Conservation (phyloP, 2,888 invertebrate species). For the Melinopterus prodromus region DNA sequence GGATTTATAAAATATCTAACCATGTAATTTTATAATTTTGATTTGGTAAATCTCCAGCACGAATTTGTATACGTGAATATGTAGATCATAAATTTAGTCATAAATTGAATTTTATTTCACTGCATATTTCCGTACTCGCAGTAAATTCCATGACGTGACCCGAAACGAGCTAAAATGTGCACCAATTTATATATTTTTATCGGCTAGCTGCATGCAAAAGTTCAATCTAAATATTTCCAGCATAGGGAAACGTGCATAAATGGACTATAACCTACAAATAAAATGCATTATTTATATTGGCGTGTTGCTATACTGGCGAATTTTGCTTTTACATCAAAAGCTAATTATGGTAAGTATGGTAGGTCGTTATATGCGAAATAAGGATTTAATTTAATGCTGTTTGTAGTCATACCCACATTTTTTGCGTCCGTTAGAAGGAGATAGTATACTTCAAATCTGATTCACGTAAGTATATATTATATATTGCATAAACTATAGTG, state of each 20-base stretch:
- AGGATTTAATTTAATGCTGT: neutral
- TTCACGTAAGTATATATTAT: too few species aligned
- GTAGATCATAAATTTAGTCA: neutral
- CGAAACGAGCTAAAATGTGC: neutral
- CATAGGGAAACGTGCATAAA: neutral
- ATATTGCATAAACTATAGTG: too few species aligned
- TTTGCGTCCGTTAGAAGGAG: too few species aligned
- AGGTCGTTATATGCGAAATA: neutral
- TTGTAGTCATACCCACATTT: too few species aligned
- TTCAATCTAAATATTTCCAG: neutral
- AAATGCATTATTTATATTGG: neutral
- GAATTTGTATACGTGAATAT: neutral
- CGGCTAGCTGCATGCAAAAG: constrained; percentile 4
- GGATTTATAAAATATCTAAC: neutral
- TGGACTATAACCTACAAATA: neutral
- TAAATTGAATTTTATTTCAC: neutral
- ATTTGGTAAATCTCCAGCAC: too few species aligned
- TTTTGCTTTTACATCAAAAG: neutral
- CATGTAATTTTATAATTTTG: too few species aligned
- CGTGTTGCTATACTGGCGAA: neutral
- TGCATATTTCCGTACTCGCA: neutral
- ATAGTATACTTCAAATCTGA: too few species aligned
- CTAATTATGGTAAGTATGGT: neutral
- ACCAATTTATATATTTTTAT: neutral
- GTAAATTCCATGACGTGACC: neutral